These are phyloP conservation scores for Batillaria attramentaria DNA, from an alignment of 1,140 invertebrate genomes.

Conservation along the genomic window DNA sequence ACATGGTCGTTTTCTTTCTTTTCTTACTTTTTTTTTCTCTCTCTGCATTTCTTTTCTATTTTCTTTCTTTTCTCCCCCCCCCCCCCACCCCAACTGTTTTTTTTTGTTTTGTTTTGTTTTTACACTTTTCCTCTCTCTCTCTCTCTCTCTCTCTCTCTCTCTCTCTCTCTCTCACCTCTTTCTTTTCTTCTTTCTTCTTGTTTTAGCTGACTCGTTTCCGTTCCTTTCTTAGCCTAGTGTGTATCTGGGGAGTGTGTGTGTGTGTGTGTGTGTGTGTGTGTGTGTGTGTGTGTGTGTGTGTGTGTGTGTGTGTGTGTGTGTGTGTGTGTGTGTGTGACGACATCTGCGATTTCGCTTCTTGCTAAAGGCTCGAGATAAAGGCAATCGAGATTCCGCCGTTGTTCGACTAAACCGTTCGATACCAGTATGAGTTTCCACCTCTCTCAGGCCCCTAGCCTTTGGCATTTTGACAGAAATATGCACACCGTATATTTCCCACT, in stretches of 20 bases:
- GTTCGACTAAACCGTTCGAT: too few relatives aligned
- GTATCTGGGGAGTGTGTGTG: not conserved
- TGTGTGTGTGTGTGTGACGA: too few relatives aligned
- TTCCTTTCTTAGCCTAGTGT: not conserved
- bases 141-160: not conserved
- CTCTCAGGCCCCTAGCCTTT: too few relatives aligned
- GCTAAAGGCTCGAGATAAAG: too few relatives aligned
- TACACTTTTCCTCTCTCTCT: not conserved
- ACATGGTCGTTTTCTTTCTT: not conserved
- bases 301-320: not conserved
- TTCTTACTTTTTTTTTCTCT: not conserved
- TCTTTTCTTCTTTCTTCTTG: not conserved
- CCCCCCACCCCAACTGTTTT: not conserved
- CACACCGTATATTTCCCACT: too few relatives aligned
- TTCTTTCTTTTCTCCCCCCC: not conserved
- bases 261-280: not conserved
- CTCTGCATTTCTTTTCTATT: not conserved
- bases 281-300: not conserved
- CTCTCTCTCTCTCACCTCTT: not conserved
- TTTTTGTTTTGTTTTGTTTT: not conserved
- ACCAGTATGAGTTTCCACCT: too few relatives aligned
- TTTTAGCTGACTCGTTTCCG: not conserved
- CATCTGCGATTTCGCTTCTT: too few relatives aligned
- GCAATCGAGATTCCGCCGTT: too few relatives aligned
- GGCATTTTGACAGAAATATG: too few relatives aligned